These are phyloP conservation scores for Leptinotarsa rubiginosa DNA, from an alignment of 2,888 invertebrate species.

Conservation along the genomic window DNA sequence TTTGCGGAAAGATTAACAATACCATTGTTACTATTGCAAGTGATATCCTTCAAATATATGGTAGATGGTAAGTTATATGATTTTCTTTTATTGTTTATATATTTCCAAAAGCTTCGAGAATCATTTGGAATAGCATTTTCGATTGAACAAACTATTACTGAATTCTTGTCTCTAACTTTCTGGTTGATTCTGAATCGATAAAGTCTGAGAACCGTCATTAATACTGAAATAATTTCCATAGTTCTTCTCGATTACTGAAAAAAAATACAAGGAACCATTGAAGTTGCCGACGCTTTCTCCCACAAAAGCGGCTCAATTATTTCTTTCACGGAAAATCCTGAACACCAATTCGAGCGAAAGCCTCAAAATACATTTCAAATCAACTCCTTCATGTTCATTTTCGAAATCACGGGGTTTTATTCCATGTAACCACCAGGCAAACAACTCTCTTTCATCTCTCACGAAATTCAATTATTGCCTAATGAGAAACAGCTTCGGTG, in stretches of 20 bases:
- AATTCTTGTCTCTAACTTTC: too few species aligned
- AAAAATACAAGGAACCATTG: neutral
- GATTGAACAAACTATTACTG: too few species aligned
- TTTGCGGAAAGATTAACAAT: too few species aligned
- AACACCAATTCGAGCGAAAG: conserved; percentile 7
- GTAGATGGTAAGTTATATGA: too few species aligned
- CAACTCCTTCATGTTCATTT: conserved; percentile 28
- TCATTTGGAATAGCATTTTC: too few species aligned
- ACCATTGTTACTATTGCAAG: too few species aligned
- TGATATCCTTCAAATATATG: too few species aligned
- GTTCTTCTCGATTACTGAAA: neutral
- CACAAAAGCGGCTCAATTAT: neutral
- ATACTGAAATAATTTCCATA: neutral
- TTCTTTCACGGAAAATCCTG: neutral
- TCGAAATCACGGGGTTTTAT: conserved; percentile 27
- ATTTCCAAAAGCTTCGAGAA: too few species aligned
- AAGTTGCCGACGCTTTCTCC: neutral
- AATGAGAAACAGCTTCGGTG: conserved; percentile 22
- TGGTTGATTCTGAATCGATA: too few species aligned
- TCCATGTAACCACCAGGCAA: conserved; percentile 20
- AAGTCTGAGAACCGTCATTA: neutral
- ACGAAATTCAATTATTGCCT: conserved; percentile 19
- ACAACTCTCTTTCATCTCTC: conserved; percentile 19
- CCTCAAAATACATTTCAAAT: conserved; percentile 21
- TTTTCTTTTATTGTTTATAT: too few species aligned